phyloP scores from a whole-genome alignment of 2,888 invertebrate genomes.

The Dicyrtomina minuta region DNA sequence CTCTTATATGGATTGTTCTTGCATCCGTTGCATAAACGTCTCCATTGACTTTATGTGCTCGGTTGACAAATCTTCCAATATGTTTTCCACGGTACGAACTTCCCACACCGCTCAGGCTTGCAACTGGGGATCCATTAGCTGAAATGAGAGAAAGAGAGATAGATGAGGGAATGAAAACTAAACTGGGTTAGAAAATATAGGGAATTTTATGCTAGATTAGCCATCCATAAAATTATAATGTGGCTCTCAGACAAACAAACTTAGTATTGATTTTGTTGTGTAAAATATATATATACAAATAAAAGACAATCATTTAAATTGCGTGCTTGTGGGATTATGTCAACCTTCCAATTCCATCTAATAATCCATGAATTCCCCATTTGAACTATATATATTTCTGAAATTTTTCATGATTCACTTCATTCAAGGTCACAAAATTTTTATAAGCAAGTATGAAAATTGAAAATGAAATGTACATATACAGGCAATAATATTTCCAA shows the following conservation, averaged over 20 bases:
- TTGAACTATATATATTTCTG: no score
- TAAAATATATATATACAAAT: no score
- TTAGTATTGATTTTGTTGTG: conserved; percentile 1
- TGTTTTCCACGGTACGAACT: conserved; percentile 70
- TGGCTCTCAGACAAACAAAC: not conserved
- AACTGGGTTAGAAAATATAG: no score
- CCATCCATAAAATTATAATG: conserved; percentile 3
- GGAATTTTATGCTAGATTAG: not conserved
- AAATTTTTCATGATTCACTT: no score
- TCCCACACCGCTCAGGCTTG: conserved; percentile 36
- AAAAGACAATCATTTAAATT: no score
- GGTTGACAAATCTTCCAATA: conserved; percentile 73
- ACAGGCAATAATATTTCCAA: no score
- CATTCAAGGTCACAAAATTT: no score
- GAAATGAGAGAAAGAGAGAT: conserved; percentile 2
- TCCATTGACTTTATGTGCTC: conserved; percentile 82
- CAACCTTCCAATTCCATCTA: no score
- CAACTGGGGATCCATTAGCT: conserved; percentile 17
- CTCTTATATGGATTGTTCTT: conserved; percentile 79
- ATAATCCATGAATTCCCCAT: no score
- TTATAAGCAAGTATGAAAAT: no score
- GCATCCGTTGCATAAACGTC: conserved; percentile 85
- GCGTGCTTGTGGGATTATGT: no score
- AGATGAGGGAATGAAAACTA: not conserved
- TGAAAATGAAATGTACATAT: no score